These are phyloP conservation scores for Ectemnius continuus DNA, from an alignment of 2,888 invertebrate species.

Conservation along the genomic window DNA sequence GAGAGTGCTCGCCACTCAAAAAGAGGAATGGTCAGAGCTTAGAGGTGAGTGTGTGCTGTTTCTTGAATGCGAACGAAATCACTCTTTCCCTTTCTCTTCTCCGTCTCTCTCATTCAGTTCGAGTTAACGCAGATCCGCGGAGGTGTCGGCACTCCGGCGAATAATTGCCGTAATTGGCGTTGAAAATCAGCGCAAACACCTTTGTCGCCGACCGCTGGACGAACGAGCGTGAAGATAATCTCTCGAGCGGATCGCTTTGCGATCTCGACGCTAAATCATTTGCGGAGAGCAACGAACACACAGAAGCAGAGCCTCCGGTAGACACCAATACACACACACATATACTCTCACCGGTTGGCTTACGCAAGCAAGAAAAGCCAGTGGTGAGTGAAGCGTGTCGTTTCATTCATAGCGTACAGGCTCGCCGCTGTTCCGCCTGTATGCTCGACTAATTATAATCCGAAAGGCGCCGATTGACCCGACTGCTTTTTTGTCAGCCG, in stretches of 20 bases:
- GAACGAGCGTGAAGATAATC: conserved; percentile 42
- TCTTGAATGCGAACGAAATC: background rate
- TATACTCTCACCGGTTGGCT: conserved; percentile 17
- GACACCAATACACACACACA: too few relatives aligned
- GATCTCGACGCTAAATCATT: conserved; percentile 53
- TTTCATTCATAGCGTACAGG: conserved; percentile 52
- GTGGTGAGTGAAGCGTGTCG: conserved; percentile 34
- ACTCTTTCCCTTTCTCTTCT: conserved; percentile 6
- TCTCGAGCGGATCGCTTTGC: conserved; percentile 44
- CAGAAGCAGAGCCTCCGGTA: background rate
- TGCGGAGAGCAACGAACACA: conserved; percentile 17
- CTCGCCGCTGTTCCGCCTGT: background rate
- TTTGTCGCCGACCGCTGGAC: conserved; percentile 26
- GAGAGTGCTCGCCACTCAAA: background rate
- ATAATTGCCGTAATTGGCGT: conserved; percentile 25
- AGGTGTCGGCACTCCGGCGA: conserved; percentile 6
- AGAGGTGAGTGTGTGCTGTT: background rate
- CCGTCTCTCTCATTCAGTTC: conserved; percentile 9
- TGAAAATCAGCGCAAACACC: conserved; percentile 20
- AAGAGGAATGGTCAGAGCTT: background rate
- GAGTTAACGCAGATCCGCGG: conserved; percentile 2
- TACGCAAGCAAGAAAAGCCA: conserved; percentile 31
- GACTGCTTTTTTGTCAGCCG: conserved; percentile 35
- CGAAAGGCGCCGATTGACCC: conserved; percentile 56
- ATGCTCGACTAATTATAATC: conserved; percentile 58